Evolutionary conservation across 2,888 invertebrate genomes (phyloP).

Genomic region (Leptopterna dolabrata): DNA sequence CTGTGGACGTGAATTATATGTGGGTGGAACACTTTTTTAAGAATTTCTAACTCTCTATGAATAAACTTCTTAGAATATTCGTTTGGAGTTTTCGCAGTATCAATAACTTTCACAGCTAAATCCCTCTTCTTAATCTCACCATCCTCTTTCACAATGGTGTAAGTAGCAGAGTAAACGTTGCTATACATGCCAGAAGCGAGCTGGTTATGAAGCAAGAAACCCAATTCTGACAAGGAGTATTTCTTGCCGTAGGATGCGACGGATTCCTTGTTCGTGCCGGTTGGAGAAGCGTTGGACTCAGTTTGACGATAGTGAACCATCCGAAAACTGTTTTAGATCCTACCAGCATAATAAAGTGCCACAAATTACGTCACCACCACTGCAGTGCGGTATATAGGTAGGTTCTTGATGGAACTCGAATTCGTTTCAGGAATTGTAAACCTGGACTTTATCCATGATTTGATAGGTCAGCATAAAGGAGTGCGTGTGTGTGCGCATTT

Average conservation of each 20-base stretch:
- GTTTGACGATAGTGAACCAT: neutral
- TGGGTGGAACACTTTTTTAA: constrained; percentile 80
- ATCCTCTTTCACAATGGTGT: neutral
- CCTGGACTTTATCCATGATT: too few relatives aligned
- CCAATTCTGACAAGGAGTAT: constrained; percentile 1
- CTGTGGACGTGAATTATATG: constrained; percentile 83
- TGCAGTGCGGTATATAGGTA: too few relatives aligned
- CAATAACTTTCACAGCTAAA: constrained; percentile 35
- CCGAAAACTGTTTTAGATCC: too few relatives aligned
- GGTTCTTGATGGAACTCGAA: too few relatives aligned
- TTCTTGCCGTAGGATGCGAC: neutral
- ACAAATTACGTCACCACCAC: too few relatives aligned
- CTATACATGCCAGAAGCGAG: neutral
- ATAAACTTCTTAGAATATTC: constrained; percentile 85
- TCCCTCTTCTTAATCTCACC: neutral
- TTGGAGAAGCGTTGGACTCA: neutral
- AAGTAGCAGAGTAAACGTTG: neutral
- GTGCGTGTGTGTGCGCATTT: too few relatives aligned
- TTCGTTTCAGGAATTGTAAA: too few relatives aligned
- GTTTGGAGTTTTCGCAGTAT: constrained; percentile 75
- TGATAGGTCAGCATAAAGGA: too few relatives aligned
- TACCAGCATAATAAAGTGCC: too few relatives aligned
- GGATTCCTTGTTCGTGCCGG: neutral
- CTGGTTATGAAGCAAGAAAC: neutral
- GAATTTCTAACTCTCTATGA: constrained; percentile 83